phyloP scores from a whole-genome alignment of 2,797 vertebrate species.

The Lates japonicus region DNA sequence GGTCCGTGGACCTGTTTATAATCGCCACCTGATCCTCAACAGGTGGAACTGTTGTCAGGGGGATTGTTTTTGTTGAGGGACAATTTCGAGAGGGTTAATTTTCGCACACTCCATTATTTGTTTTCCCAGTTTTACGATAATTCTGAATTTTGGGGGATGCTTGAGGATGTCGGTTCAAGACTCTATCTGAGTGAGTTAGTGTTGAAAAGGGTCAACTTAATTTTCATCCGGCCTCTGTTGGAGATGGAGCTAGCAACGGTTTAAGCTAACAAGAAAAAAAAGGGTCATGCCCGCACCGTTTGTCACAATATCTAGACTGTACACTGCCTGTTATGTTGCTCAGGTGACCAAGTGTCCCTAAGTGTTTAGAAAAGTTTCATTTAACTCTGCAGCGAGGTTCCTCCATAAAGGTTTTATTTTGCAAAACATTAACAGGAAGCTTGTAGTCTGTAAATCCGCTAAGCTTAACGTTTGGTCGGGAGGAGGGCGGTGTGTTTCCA shows the following conservation, averaged over 20 bases:
- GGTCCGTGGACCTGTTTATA: background rate
- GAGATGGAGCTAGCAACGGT: no score
- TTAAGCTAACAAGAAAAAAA: no score
- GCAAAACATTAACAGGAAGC: constrained; percentile 43
- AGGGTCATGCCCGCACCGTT: background rate
- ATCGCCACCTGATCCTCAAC: background rate
- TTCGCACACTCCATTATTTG: background rate
- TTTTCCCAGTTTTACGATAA: background rate
- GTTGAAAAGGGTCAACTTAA: no score
- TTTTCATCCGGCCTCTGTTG: background rate
- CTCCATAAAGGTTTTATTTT: constrained; percentile 46
- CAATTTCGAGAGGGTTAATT: background rate
- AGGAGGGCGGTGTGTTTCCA: constrained; percentile 85
- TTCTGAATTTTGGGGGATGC: background rate
- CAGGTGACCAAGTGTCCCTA: no score
- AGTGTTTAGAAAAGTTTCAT: background rate
- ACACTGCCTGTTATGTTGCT: background rate
- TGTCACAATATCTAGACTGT: background rate
- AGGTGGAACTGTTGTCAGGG: background rate
- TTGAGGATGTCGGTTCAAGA: background rate
- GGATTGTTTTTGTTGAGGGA: background rate
- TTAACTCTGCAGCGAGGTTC: accelerated
- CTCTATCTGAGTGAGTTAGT: background rate
- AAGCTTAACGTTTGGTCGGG: background rate
- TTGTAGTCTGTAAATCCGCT: no score